Base-by-base conservation (phyloP, 2,113 vertebrate genomes). In the Thermophis baileyi region DNA sequence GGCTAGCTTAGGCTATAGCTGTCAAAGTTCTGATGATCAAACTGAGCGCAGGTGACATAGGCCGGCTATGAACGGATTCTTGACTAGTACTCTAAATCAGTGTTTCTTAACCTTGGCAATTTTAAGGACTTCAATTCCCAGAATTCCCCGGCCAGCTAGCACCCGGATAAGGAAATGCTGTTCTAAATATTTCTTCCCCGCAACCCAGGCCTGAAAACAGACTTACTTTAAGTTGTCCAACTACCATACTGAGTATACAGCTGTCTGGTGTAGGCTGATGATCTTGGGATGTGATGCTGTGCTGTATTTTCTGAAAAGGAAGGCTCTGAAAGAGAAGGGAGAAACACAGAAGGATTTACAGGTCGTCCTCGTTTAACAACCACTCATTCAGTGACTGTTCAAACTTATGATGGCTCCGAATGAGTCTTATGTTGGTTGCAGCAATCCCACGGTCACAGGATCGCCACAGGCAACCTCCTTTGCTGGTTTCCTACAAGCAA, bases 241-340 rank as follows among this genome's bases (percentile, higher is more conserved):
- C 98, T 96, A 99, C 99, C 99, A 99, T 99, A 98, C 99, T 99
- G 97, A 99, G 95, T 98, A 99, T 99, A 97, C 98, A 99, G 97
- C 98, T 98, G 97, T 99, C 99, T 97, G 99, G 98, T 92, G 99
- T 99, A 90, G 99, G 99, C 96, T 99, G 99, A 97, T 99, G 99
- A 97, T 99, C 99, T 98, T 99, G 99, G 47, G 99, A 98, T 93
- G 99, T 99, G 98, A 99, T 99, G 98, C 98, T 99, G 98, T 99
- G 99, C 94, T 98, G 98, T 95, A 99, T 99, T 98, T 99, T 99
- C 97, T 98, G 98, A 97, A 99, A 99, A 89, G 99, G 99, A 97
- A 99, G 99, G 98, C 98, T 98, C 99, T 99, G 97, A 16, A 96
- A 97, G 44, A 95, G 51, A 91, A 95, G 91, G 95, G 0, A 96